phyloP scores from a whole-genome alignment of 2,888 invertebrate genomes.

The Sussaba pulchella region DNA sequence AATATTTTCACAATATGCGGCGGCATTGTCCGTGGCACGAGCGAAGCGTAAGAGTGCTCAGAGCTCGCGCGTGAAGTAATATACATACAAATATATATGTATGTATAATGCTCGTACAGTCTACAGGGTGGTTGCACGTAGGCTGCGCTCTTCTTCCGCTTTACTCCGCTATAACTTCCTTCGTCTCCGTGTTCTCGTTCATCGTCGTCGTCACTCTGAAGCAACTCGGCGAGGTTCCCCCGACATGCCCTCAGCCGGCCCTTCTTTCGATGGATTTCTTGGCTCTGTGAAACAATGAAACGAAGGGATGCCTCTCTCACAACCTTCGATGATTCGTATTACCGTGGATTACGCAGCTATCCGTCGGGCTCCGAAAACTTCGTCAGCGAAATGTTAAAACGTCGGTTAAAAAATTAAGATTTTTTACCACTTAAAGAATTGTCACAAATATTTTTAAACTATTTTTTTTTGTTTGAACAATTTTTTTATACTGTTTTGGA shows the following conservation, averaged over 20 bases:
- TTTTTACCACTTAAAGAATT: not conserved
- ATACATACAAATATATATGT: too few species aligned
- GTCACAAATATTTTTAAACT: not conserved
- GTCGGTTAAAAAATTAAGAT: not conserved
- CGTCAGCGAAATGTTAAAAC: conserved; percentile 37
- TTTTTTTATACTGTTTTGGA: too few species aligned
- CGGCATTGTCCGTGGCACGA: conserved; percentile 82
- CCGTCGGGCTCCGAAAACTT: conserved; percentile 12
- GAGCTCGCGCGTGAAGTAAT: conserved; percentile 54
- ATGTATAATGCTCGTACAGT: conserved; percentile 60
- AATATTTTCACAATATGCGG: conserved; percentile 84
- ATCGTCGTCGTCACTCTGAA: not conserved
- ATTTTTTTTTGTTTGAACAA: not conserved
- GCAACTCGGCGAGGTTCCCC: not conserved
- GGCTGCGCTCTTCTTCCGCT: conserved; percentile 43
- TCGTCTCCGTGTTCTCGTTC: not conserved
- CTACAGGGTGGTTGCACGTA: conserved; percentile 24
- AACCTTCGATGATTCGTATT: conserved; percentile 22
- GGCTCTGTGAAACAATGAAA: conserved; percentile 53
- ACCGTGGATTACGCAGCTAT: not conserved
- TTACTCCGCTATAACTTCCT: conserved; percentile 14
- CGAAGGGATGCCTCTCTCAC: conserved; percentile 22
- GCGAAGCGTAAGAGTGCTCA: conserved; percentile 72
- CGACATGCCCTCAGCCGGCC: not conserved
- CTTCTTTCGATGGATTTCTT: conserved; percentile 5